Conservation (phyloP, 2,797 vertebrate species). For the Fundulus diaphanus region DNA sequence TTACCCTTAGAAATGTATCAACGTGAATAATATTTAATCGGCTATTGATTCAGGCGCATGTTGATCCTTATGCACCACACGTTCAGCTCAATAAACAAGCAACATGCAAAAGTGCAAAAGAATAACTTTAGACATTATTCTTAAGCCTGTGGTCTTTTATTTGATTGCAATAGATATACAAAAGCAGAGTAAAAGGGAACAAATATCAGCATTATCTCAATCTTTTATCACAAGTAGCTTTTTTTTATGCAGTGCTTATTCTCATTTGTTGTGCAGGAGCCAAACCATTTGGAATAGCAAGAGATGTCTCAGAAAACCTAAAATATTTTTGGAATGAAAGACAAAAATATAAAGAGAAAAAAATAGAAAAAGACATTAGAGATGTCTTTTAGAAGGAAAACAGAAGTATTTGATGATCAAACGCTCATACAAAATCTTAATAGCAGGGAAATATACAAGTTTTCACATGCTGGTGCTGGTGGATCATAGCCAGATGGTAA, state of each 20-base stretch:
- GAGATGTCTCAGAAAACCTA: background rate
- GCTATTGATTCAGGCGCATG: conserved; percentile 19
- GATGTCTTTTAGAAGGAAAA: background rate
- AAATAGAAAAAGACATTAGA: background rate
- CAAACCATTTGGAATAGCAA: background rate
- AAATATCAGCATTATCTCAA: background rate
- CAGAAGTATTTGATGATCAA: background rate
- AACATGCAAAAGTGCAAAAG: conserved; percentile 4
- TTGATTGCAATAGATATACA: background rate
- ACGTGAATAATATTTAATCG: conserved; percentile 43
- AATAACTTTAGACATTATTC: background rate
- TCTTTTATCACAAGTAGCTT: background rate
- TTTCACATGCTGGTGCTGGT: background rate
- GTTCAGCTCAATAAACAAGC: conserved; percentile 53
- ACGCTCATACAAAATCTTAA: background rate
- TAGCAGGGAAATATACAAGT: too few relatives aligned
- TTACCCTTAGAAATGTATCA: conserved; percentile 35
- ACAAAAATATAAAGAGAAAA: background rate
- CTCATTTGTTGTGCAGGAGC: background rate
- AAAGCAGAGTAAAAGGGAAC: background rate
- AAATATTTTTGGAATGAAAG: background rate
- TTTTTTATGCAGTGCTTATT: background rate
- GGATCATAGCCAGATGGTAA: too few relatives aligned
- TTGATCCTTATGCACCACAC: conserved; percentile 15
- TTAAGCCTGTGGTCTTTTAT: background rate